Evolutionary conservation across 2,888 invertebrate species (phyloP), one percentile per base, ranked within the genome.

Genomic region (Abrostola tripartita): DNA sequence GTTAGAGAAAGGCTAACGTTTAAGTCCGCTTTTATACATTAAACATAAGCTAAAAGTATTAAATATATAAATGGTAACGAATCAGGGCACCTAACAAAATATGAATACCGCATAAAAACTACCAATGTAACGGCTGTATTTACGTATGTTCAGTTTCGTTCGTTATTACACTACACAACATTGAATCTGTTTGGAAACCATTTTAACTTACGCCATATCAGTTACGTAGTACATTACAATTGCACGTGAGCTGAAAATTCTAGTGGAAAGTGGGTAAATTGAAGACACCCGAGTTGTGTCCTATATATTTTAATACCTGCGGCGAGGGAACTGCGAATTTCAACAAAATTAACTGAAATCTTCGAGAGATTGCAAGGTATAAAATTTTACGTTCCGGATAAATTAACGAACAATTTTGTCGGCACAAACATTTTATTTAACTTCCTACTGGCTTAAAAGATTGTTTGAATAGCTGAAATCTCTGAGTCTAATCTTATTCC

Each of bases 291-390:
- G 76, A 82, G 81, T 83, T 79, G 82, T 85, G 83, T 85, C 82
- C 76, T 85, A 83, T 86, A 85, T 85, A 88, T 88, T 86, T 85
- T 78, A 87, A 85, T 87, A 88, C 88, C 87, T 88, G 79, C 80
- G 75, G 79, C 70, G 62, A 74, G 73, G 70, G 73, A 78, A 85
- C 76, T 81, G 76, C 74, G 78, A 82, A 81, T 84, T 85, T 81
- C 80, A 81, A 86, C 84, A 78, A 85, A 88, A 89, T 88, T 87
- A 88, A 84, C 84, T 77, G 81, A 81, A 86, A 85, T 85, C 83
- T 86, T 81, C 79, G 71, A 79, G 78, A 83, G 77, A 83, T 82
- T 81, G 79, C 80, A 64, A 76, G 77, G 78, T 81, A 74, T 83
- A 82, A 84, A 82, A 84, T 84, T 85, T 83, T 83, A 87, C 81